Evolutionary conservation across 2,888 invertebrate species (phyloP).

Genomic region (Gonocerus acuteangulatus): DNA sequence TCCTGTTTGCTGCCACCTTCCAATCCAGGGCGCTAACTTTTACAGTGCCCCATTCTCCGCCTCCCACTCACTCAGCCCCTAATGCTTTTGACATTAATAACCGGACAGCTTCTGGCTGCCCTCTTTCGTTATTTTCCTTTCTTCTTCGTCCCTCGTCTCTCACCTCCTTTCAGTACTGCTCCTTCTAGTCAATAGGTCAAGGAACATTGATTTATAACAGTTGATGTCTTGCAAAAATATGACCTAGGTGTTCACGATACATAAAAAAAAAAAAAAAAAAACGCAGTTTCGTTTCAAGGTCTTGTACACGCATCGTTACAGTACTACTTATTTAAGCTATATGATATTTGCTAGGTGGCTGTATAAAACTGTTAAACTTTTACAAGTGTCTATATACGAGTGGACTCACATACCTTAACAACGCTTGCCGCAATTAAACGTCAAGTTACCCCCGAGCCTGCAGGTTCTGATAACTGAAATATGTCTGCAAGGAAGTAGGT

Average conservation of each 20-base stretch:
- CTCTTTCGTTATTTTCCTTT: not conserved
- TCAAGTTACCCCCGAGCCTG: no score
- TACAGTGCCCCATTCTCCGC: not conserved
- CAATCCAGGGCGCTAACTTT: slow-evolving; percentile 10
- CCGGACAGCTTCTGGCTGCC: not conserved
- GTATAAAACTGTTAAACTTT: no score
- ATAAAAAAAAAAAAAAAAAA: not conserved
- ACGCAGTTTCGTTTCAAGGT: not conserved
- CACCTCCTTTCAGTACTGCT: no score
- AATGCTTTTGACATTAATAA: not conserved
- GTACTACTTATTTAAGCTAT: not conserved
- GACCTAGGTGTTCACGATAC: not conserved
- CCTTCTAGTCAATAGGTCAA: no score
- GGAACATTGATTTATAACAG: no score
- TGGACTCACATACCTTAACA: no score
- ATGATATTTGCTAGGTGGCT: no score
- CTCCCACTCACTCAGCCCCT: not conserved
- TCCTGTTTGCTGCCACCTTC: slow-evolving; percentile 11
- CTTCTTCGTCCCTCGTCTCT: not conserved
- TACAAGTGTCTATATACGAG: no score
- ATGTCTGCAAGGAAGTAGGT: no score
- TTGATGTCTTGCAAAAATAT: no score
- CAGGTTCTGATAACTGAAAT: no score
- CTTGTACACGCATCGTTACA: not conserved
- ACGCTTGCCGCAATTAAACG: no score